phyloP scores from a whole-genome alignment of 2,888 invertebrate species.

The Caenorhabditis imperialis region DNA sequence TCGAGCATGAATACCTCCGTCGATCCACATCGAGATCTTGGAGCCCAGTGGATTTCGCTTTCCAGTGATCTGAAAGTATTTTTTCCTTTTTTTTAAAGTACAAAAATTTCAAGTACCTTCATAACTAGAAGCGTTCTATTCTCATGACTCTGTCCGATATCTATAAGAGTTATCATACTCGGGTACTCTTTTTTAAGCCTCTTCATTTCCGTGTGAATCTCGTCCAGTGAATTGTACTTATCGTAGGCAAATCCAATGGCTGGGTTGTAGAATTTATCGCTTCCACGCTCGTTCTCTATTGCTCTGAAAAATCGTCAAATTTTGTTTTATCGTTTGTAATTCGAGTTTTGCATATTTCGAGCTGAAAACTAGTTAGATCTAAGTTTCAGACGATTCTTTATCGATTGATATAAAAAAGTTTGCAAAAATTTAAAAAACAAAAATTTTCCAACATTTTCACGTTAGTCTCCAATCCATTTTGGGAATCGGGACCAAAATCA shows the following conservation, averaged over 20 bases:
- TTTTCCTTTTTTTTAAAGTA: not conserved
- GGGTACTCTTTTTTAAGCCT: constrained; percentile 69
- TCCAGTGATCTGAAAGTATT: constrained; percentile 57
- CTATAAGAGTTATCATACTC: constrained; percentile 73
- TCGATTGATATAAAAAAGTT: too few species aligned
- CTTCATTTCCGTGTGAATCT: constrained; percentile 62
- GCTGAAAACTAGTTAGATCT: too few species aligned
- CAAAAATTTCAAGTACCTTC: constrained; percentile 63
- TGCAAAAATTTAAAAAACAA: too few species aligned
- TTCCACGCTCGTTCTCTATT: constrained; percentile 64
- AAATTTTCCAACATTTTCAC: too few species aligned
- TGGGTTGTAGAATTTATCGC: constrained; percentile 55
- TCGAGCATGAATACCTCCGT: constrained; percentile 76
- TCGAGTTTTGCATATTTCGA: too few species aligned
- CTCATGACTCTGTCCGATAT: constrained; percentile 76
- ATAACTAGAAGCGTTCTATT: constrained; percentile 70
- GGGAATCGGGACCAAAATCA: too few species aligned
- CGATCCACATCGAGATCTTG: constrained; percentile 72
- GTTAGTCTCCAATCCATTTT: too few species aligned
- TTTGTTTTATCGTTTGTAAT: too few species aligned
- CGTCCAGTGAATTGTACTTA: constrained; percentile 65
- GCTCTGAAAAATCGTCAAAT: constrained; percentile 63
- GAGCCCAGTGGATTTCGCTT: constrained; percentile 56
- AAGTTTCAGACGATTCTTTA: too few species aligned
- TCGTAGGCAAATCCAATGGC: constrained; percentile 67